A percentile compares a stretch with the other conserved stretches of the same genome.
Conservation (phyloP, 2,888 invertebrate genomes). For the Pediacus dermestoides region DNA sequence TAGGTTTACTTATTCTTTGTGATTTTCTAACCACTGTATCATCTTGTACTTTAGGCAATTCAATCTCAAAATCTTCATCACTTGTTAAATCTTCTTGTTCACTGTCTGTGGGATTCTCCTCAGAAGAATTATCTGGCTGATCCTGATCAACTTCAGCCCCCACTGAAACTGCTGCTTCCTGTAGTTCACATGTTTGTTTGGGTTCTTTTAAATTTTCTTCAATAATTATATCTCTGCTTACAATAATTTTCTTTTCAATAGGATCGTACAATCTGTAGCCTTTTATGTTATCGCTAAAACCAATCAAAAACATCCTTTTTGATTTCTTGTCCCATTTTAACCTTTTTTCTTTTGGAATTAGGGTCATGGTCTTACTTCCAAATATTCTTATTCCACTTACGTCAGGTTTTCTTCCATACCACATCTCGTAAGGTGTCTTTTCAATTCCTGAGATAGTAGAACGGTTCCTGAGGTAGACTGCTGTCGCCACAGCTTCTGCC, state of each 20-base stretch:
- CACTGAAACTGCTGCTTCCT: too few species aligned
- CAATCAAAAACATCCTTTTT: conserved; percentile 19
- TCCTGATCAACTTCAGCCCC: too few species aligned
- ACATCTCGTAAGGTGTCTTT: conserved; percentile 25
- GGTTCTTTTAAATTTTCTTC: too few species aligned
- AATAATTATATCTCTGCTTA: too few species aligned
- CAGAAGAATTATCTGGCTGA: too few species aligned
- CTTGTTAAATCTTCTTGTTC: too few species aligned
- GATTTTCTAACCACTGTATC: too few species aligned
- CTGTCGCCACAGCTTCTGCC: conserved; percentile 34
- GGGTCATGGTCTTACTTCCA: conserved; percentile 23
- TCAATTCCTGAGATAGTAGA: conserved; percentile 18
- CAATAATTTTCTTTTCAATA: too few species aligned
- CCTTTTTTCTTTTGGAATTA: conserved; percentile 24
- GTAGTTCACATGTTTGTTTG: too few species aligned
- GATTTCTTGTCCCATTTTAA: conserved; percentile 24
- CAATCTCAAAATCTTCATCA: too few species aligned
- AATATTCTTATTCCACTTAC: conserved; percentile 22
- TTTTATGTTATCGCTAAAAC: conserved; percentile 20
- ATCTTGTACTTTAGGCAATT: too few species aligned
- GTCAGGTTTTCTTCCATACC: conserved; percentile 21
- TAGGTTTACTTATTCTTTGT: conserved; percentile 17
- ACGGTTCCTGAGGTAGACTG: conserved; percentile 23
- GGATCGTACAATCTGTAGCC: conserved; percentile 22
- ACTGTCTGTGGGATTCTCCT: too few species aligned